Evolutionary conservation across 2,113 vertebrate genomes (phyloP).

Genomic region (Anhinga anhinga): DNA sequence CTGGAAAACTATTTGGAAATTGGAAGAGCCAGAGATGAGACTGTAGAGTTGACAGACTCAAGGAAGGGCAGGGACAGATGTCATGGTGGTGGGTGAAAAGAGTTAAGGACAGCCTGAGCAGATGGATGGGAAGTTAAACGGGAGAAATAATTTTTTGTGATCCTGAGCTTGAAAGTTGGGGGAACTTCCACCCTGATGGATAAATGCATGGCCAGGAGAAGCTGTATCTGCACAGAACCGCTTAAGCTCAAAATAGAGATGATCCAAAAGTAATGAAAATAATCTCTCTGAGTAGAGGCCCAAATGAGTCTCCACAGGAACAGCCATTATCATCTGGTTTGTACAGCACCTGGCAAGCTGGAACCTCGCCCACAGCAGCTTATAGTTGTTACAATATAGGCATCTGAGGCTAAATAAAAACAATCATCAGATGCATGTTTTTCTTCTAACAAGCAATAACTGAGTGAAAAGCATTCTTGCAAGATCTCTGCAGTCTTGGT

Average conservation of each 20-base stretch:
- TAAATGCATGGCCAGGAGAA: not conserved
- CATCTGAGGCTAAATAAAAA: not conserved
- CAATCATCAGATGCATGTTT: not conserved
- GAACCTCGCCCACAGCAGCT: not conserved
- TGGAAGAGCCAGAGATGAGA: not conserved
- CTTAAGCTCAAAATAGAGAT: not conserved
- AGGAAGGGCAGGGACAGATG: not conserved
- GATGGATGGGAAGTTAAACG: not conserved
- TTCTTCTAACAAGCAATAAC: not conserved
- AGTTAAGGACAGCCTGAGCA: not conserved
- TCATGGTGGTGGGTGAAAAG: not conserved
- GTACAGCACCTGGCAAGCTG: not conserved
- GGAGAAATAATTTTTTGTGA: not conserved
- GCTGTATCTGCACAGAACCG: fast-evolving
- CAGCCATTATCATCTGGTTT: not conserved
- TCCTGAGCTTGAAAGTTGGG: not conserved
- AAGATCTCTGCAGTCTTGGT: not conserved
- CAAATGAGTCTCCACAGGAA: not conserved
- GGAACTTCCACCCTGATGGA: not conserved
- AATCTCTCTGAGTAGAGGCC: not conserved
- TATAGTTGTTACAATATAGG: not conserved
- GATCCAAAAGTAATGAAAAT: not conserved
- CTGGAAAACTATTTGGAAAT: not conserved
- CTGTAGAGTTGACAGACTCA: not conserved
- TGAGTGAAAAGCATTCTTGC: not conserved